phyloP scores from a whole-genome alignment of 2,888 invertebrate species.

The Drosophila tripunctata region DNA sequence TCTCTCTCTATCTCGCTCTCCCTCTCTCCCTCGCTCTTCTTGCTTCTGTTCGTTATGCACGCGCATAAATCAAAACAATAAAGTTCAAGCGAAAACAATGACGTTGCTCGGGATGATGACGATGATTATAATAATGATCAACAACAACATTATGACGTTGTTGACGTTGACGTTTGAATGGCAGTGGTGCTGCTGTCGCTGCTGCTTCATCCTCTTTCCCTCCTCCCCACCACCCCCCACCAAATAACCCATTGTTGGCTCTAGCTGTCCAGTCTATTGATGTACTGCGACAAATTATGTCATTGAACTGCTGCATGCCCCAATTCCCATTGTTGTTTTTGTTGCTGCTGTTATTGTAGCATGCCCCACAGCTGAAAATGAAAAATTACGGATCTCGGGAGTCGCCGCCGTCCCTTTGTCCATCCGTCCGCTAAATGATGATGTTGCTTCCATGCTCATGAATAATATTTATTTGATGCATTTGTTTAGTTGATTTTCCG shows the following conservation, averaged over 20 bases:
- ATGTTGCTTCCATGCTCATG: slow-evolving; percentile 57
- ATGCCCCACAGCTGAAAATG: slow-evolving; percentile 43
- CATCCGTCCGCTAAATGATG: slow-evolving; percentile 42
- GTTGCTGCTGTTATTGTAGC: slow-evolving; percentile 11
- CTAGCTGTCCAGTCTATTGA: slow-evolving; percentile 63
- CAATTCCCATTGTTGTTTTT: slow-evolving; percentile 25
- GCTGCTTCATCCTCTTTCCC: slow-evolving; percentile 38
- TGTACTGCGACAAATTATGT: slow-evolving; percentile 78
- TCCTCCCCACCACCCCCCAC: neutral
- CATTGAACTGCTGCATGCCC: slow-evolving; percentile 65
- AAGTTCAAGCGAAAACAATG: slow-evolving; percentile 78
- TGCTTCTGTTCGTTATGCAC: slow-evolving; percentile 40
- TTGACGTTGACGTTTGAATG: slow-evolving; percentile 52
- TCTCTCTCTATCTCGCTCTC: neutral
- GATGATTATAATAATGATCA: slow-evolving; percentile 8
- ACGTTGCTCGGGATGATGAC: slow-evolving; percentile 28
- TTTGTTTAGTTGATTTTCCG: slow-evolving; percentile 61
- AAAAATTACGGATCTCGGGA: slow-evolving; percentile 52
- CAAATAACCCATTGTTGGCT: slow-evolving; percentile 13
- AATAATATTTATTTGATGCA: slow-evolving; percentile 72
- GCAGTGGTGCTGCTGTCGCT: slow-evolving; percentile 31
- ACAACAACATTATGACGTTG: slow-evolving; percentile 13
- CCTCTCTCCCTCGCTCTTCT: neutral
- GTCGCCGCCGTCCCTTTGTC: neutral
- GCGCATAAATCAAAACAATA: slow-evolving; percentile 80